phyloP scores from a whole-genome alignment of 2,797 vertebrate species.

The Rhincodon typus region DNA sequence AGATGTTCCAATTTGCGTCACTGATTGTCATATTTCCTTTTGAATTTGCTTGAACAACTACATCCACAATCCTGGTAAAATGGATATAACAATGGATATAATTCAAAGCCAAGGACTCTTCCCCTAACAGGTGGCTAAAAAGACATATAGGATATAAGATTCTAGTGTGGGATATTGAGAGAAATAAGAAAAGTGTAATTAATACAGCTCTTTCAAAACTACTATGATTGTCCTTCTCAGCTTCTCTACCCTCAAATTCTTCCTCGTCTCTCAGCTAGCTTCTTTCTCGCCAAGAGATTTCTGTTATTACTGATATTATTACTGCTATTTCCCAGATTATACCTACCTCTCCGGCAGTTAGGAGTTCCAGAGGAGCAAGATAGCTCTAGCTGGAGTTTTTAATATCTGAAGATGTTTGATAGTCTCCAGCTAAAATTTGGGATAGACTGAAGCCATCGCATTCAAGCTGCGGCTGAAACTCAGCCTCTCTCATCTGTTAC shows the following conservation, averaged over 20 bases:
- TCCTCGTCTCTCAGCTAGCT: not conserved
- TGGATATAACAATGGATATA: not conserved
- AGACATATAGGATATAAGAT: not conserved
- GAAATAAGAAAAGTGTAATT: not conserved
- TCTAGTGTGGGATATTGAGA: not conserved
- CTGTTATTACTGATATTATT: no score
- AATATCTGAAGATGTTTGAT: not conserved
- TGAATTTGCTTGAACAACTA: not conserved
- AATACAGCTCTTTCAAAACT: not conserved
- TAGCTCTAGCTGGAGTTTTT: not conserved
- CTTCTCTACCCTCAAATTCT: not conserved
- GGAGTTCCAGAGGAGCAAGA: not conserved
- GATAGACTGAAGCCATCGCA: not conserved
- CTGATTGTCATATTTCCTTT: not conserved
- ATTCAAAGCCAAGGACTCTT: not conserved
- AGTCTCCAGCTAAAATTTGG: not conserved
- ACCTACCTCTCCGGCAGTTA: not conserved
- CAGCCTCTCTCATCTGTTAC: not conserved
- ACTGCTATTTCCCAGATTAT: not conserved
- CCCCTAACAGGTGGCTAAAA: not conserved
- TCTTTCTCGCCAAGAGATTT: no score
- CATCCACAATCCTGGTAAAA: not conserved
- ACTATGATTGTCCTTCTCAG: not conserved
- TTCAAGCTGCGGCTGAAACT: not conserved
- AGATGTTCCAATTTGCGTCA: not conserved